Percentiles rank a stretch among this genome's conserved stretches.
These are phyloP conservation scores for Hydrophis major DNA, from an alignment of 2,797 vertebrate species.

Conservation along the genomic window DNA sequence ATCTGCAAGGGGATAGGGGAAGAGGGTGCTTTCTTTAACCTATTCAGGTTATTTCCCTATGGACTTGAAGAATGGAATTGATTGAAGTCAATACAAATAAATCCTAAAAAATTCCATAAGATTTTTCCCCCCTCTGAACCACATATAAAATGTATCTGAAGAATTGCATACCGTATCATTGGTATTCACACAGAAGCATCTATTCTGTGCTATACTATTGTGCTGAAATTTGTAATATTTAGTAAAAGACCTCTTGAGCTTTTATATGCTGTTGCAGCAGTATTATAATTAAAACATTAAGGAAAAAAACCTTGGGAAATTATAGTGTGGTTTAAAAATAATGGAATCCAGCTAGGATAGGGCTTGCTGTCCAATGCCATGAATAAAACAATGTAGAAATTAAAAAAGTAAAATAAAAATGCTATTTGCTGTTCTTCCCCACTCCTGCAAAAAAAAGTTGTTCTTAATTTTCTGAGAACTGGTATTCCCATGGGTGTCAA, in stretches of 20 bases:
- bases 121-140: neutral
- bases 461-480: conserved; percentile 32
- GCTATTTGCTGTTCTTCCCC: neutral
- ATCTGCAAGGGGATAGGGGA: neutral
- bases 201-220: neutral
- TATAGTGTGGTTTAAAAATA: neutral
- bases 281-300: conserved; percentile 1
- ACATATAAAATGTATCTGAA: neutral
- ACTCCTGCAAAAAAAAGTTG: neutral
- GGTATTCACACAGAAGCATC: neutral
- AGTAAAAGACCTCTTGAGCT: neutral
- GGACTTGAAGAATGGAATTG: neutral
- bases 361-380: conserved; percentile 3
- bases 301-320: neutral
- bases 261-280: neutral
- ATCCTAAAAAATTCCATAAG: neutral
- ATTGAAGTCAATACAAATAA: neutral
- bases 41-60: neutral
- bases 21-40: neutral
- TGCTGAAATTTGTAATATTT: neutral
- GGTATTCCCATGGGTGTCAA: conserved; percentile 16
- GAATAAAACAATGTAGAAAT: conserved; percentile 21
- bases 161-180: neutral
- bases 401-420: neutral
- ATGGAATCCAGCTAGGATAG: conserved; percentile 12